Percentiles rank a stretch among this genome's conserved stretches.
Evolutionary conservation across 2,888 invertebrate species (phyloP).

Genomic region (Callimorpha dominula): DNA sequence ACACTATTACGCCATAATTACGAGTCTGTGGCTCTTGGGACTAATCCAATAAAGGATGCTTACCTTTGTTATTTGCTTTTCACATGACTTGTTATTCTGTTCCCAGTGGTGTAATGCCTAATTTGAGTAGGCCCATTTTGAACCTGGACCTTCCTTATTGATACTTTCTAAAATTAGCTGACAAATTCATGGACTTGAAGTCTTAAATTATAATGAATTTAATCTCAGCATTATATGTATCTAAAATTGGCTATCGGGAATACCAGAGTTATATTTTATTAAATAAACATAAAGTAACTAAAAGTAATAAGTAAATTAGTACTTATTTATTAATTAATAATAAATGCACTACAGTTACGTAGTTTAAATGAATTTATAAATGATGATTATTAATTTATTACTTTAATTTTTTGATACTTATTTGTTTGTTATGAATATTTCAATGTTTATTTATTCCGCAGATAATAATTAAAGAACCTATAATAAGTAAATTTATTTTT

Average conservation of each 20-base stretch:
- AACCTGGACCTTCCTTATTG: too few relatives aligned
- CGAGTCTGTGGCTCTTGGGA: neutral
- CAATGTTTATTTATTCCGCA: neutral
- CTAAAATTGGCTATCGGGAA: neutral
- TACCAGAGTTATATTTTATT: neutral
- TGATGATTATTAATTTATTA: neutral
- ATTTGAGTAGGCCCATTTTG: neutral
- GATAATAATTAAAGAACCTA: neutral
- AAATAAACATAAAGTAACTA: neutral
- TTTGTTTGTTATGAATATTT: neutral
- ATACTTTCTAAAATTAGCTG: too few relatives aligned
- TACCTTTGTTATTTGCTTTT: neutral
- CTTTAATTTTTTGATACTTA: neutral
- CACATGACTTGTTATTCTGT: neutral
- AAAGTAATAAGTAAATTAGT: neutral
- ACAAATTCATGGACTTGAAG: neutral
- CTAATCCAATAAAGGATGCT: neutral
- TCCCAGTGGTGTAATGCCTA: neutral
- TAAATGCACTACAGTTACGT: neutral
- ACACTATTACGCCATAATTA: slow-evolving; percentile 7
- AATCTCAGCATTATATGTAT: neutral
- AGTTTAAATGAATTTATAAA: neutral
- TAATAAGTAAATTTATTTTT: slow-evolving; percentile 1
- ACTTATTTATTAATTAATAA: neutral
- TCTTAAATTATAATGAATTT: neutral